Percentiles rank a stretch among this genome's conserved stretches.
Evolutionary conservation across 2,113 vertebrate species (phyloP).

Genomic region (Phrynosoma blainvillii): DNA sequence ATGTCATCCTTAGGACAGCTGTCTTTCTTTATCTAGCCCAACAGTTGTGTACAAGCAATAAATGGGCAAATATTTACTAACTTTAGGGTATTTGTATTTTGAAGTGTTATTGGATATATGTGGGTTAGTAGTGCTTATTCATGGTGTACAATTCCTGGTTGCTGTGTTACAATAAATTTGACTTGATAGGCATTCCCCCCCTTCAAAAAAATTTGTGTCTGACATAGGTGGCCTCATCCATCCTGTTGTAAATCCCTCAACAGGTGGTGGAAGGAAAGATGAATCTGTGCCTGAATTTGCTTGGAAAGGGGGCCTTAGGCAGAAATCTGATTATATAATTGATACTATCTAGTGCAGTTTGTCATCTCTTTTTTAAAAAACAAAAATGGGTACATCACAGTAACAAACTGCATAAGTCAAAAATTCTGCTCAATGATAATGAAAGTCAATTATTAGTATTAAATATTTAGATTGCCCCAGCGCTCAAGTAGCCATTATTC

Average conservation of each 20-base stretch:
- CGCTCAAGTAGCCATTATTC: not conserved
- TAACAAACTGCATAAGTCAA: no score
- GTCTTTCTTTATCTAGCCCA: no score
- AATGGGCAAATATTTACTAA: no score
- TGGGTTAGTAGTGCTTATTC: no score
- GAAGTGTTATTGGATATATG: no score
- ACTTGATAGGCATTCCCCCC: not conserved
- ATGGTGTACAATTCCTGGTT: no score
- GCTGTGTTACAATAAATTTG: not conserved
- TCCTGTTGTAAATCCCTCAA: not conserved
- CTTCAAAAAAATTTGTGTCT: not conserved
- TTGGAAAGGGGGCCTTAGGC: not conserved
- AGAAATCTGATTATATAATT: not conserved
- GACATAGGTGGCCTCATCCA: not conserved
- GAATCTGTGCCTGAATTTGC: not conserved
- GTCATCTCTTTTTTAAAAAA: not conserved
- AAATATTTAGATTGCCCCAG: constrained; percentile 17
- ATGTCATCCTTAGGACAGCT: no score
- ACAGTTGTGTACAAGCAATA: no score
- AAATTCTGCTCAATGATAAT: not conserved
- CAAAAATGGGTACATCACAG: not conserved
- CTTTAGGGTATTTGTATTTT: no score
- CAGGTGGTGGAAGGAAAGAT: not conserved
- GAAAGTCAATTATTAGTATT: constrained; percentile 15
- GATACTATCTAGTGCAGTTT: not conserved